phyloP scores from a whole-genome alignment of 2,113 vertebrate genomes.

The Ardeotis arabs region DNA sequence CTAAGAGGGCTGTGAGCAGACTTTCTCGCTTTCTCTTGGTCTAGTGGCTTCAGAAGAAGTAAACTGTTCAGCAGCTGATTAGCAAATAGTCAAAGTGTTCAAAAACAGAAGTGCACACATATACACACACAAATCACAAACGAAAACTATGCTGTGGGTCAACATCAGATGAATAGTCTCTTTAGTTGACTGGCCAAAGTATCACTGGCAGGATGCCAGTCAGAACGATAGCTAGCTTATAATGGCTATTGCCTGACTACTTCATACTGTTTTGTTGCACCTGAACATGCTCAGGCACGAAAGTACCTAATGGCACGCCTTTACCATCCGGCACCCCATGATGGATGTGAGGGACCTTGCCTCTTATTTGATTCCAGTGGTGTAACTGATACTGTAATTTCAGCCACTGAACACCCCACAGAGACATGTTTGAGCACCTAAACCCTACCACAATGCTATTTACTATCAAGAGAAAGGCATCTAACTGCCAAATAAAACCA shows the following conservation, averaged over 20 bases:
- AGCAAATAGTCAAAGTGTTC: neutral
- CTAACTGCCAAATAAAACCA: neutral
- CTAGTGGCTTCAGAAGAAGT: neutral
- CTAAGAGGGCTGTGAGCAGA: neutral
- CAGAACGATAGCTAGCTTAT: neutral
- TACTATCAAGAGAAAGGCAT: neutral
- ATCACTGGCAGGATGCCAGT: neutral
- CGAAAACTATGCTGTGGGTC: neutral
- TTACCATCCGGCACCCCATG: neutral
- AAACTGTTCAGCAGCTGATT: neutral
- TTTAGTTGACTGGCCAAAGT: neutral
- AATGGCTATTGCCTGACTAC: neutral
- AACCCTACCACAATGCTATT: neutral
- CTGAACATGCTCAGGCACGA: slow-evolving; percentile 39
- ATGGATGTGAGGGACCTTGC: neutral
- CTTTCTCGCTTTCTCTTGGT: neutral
- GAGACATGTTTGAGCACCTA: neutral
- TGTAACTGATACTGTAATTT: neutral
- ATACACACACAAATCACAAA: neutral
- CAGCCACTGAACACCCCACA: neutral
- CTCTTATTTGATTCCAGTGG: neutral
- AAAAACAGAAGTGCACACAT: neutral
- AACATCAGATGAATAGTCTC: slow-evolving; percentile 16
- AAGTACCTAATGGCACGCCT: neutral
- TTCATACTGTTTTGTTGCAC: neutral